Percentiles rank a stretch among this genome's conserved stretches.
Evolutionary conservation across 2,888 invertebrate genomes (phyloP).

Genomic region (Drosophila peninsularis): DNA sequence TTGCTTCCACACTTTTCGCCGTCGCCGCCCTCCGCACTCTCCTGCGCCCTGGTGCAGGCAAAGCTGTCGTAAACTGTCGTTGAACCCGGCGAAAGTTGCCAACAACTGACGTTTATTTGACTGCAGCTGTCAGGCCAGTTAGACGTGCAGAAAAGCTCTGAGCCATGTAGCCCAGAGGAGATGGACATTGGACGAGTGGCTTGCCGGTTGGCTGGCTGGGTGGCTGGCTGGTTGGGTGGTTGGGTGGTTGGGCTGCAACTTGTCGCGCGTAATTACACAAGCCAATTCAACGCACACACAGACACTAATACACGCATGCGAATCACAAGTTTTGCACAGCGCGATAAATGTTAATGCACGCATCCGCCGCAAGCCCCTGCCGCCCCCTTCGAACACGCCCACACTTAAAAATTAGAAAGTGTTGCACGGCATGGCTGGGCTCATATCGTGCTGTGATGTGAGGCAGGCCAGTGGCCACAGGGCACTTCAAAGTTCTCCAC

Average conservation of each 20-base stretch:
- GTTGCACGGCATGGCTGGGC: slow-evolving; percentile 22
- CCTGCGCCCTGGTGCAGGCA: neutral
- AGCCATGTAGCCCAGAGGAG: slow-evolving; percentile 9
- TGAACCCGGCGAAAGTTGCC: slow-evolving; percentile 52
- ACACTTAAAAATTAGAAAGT: slow-evolving; percentile 48
- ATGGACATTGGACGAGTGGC: neutral
- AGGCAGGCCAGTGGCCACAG: slow-evolving; percentile 9
- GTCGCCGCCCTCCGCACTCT: too few relatives aligned
- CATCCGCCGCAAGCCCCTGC: slow-evolving; percentile 39
- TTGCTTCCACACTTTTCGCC: neutral
- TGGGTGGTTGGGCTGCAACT: slow-evolving; percentile 37
- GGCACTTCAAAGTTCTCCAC: slow-evolving; percentile 33
- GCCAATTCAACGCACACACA: slow-evolving; percentile 10
- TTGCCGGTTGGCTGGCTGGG: slow-evolving; percentile 15
- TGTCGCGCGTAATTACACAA: slow-evolving; percentile 76
- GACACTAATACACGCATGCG: slow-evolving; percentile 42
- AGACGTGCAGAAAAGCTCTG: slow-evolving; percentile 48
- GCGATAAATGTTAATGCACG: slow-evolving; percentile 52
- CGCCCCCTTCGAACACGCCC: slow-evolving; percentile 18
- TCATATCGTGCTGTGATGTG: slow-evolving; percentile 1
- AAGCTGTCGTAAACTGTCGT: slow-evolving; percentile 55
- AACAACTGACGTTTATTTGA: slow-evolving; percentile 72
- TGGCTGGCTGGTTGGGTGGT: neutral
- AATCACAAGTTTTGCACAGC: slow-evolving; percentile 40
- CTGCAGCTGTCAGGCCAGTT: slow-evolving; percentile 72